Evolutionary conservation across 92 coral and sea anemone species (phyloP).

Genomic region (Parazoanthus atlanticus): DNA sequence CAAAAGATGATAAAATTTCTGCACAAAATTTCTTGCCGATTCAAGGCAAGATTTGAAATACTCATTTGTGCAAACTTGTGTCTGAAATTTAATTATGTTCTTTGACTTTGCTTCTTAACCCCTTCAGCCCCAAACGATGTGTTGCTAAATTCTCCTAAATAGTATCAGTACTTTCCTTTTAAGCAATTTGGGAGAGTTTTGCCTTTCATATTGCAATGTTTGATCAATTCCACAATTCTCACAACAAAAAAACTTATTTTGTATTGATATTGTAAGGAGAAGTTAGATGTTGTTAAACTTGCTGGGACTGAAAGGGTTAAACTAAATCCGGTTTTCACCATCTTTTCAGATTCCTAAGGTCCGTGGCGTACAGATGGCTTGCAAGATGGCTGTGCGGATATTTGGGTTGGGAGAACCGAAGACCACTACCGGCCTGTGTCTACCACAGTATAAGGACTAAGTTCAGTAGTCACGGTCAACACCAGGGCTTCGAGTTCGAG

Average conservation of each 20-base stretch:
- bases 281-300: not conserved
- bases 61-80: too few relatives aligned
- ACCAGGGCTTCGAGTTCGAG: not conserved
- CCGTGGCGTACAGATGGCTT: not conserved
- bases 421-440: too few relatives aligned
- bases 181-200: too few relatives aligned
- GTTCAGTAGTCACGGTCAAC: too few relatives aligned
- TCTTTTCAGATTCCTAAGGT: not conserved
- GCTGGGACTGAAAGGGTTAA: not conserved
- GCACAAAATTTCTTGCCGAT: not conserved
- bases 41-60: not conserved
- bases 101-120: too few relatives aligned
- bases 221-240: not conserved
- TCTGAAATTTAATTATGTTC: too few relatives aligned
- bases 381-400: not conserved
- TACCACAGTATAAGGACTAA: too few relatives aligned
- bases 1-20: slow-evolving; percentile 7
- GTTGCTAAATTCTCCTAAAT: too few relatives aligned
- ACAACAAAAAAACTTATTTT: not conserved
- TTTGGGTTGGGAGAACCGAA: too few relatives aligned
- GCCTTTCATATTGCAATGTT: not conserved
- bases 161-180: too few relatives aligned
- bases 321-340: not conserved
- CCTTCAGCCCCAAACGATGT: too few relatives aligned
- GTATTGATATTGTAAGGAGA: not conserved